Evolutionary conservation across 2,797 vertebrate species (phyloP), one percentile per base, ranked within the genome.

Genomic region (Percopsis omiscomaycus): DNA sequence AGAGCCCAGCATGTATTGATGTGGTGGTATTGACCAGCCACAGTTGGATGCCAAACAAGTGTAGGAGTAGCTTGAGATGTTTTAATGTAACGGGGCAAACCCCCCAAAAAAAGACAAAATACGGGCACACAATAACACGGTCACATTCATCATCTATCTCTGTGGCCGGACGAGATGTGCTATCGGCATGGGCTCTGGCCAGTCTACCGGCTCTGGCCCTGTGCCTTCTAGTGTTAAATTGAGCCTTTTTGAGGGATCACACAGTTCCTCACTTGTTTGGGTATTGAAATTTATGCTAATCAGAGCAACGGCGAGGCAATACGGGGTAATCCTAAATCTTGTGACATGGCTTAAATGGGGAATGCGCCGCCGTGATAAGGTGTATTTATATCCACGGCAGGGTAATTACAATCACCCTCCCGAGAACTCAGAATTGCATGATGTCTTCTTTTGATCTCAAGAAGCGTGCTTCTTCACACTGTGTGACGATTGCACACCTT

Each of bases 301-400:
- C 30, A 73, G 64, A 52, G 52, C 54, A 68, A 63, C 71, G 59
- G 62, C 11, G 10, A 65, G 55, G 59, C 47, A 55, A 52, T 58
- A 60, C 15, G 4, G 16, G 22, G 58, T 71, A 74, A 82, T 82
- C 69, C 69, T 55, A 68, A 64, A 86, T 64, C n/a, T 75, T 67
- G 75, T 75, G 55, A 82, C 60, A 74, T 68, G 66, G 60, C 59
- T 81, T 64, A 63, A 70, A 78, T 53, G 52, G 54, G 22, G 73
- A 77, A 74, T 66, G 46, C 28, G 52, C 28, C 11, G 14, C 62
- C 60, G 44, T 66, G 64, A 81, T 72, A 68, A 73, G 57, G 44
- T 58, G 9, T 64, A 66, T 80, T 75, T 67, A 67, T 68, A 68
- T 37, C 50, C 37, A 16, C 66, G 70, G 53, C 58, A 49, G 60